Base-by-base conservation (phyloP, 2,888 invertebrate genomes). In the Caenorhabditis sp. region DNA sequence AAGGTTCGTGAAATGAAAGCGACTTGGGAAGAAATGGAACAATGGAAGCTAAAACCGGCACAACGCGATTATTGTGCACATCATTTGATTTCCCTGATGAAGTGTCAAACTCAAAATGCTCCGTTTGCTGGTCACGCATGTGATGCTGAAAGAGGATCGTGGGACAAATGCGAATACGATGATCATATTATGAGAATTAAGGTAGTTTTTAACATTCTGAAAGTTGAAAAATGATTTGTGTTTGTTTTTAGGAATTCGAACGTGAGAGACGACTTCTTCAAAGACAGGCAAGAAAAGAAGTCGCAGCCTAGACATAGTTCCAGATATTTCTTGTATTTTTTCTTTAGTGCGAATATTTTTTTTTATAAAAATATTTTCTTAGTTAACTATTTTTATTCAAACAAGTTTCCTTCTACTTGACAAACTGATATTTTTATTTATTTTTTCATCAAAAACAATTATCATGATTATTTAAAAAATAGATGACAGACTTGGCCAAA, bases 61-160 rank as follows among this genome's bases (percentile, higher is more conserved):
- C 83, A 84, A 65, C 78, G 86, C 8, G 87, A 86, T 68, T 86
- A 87, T 65, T 86, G 86, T 63, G 86, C 86, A 17, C 86, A 86
- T 67, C 68, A 79, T 55, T 74, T 86, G 27, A 84, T 86, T 65
- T 74, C 78, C 36, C 70, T 83, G 49, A 83, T 83, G 81, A 77
- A 74, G 57, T 85, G 85, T 68, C 83, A 83, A 82, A 69, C 78
- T 23, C 75, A 83, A 68, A 76, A 83, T 60, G 82, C 80, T 10
- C 87, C 87, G 27, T 79, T 86, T 60, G 84, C 85, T 23, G 81
- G 81, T 14, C 82, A 85, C 64, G 76, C 78, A n/a, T 87, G 87
- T 68, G 77, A 73, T 62, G 75, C 72, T 23, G 69, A 80, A 23
- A 77, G 82, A 23, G 79, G 82, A 51, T 79, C 80, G 1, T 87